Conservation (phyloP, 2,797 vertebrate genomes). For the Tinamus major region DNA sequence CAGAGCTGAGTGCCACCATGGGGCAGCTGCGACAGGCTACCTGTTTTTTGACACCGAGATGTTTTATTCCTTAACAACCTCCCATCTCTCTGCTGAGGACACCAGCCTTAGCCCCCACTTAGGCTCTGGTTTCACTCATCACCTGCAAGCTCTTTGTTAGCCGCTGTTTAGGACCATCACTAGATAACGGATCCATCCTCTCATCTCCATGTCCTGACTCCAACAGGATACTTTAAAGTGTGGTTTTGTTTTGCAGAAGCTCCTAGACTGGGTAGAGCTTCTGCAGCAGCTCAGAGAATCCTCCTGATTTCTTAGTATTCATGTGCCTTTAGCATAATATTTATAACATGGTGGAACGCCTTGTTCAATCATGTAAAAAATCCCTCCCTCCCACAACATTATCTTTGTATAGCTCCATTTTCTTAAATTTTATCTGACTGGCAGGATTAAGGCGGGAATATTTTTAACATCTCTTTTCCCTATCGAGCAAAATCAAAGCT, state of each 20-base stretch:
- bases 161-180: not conserved
- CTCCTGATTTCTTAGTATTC: not conserved
- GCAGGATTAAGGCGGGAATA: not conserved
- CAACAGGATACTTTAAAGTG: not conserved
- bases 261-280: not conserved
- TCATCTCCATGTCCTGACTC: not conserved
- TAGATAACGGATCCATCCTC: not conserved
- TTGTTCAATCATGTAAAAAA: not conserved
- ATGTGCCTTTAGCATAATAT: not conserved
- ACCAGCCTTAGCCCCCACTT: not conserved
- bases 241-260: not conserved
- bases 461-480: not conserved
- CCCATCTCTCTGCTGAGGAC: not conserved
- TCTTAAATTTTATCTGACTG: not conserved
- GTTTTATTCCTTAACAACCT: not conserved
- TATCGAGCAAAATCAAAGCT: constrained; percentile 4
- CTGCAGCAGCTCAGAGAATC: not conserved
- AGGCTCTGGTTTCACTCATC: not conserved
- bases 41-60: not conserved
- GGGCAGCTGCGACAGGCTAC: not conserved
- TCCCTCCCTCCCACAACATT: not conserved
- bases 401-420: not conserved
- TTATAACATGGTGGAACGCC: not conserved
- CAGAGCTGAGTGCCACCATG: not conserved
- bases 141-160: not conserved